Evolutionary conservation across 2,888 invertebrate species (phyloP), one percentile per base, ranked within the genome.

Genomic region (Protonemura montana): DNA sequence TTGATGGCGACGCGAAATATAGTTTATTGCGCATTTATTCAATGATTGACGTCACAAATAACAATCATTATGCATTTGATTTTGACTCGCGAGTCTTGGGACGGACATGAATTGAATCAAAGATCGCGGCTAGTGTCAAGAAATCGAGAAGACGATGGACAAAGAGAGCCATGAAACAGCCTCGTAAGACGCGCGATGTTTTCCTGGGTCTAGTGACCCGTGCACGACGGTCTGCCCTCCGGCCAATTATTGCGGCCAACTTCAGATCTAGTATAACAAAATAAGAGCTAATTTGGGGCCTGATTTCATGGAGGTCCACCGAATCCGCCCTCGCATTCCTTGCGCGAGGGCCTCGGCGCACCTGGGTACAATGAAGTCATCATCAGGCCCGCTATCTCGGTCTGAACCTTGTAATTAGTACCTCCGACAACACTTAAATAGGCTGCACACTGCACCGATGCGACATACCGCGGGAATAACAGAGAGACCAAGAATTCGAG

Each of bases 281-380:
- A 87, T 87, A 84, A 87, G 84, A 87, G 86, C 87, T 87, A 87
- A 87, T 87, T 87, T 86, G 87, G 86, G 87, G 78, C 76, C 86
- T 87, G 87, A 86, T 87, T 87, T 86, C 86, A 87, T 82, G 87
- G 87, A 86, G 87, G 87, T 87, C 87, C 81, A 82, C 42, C 41
- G 3, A 29, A 29, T 30, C 82, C 82, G 41, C 84, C 86, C 84
- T 42, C 86, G 59, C 86, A 82, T 84, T 83, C 87, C 87, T 2
- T 82, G 82, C 30, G 82, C 82, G 29, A 82, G 25, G 21, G 82
- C 42, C 81, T 30, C 26, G 41, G 7, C 30, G 82, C 82, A 83
- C 90, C 89, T 89, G 88, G 89, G 89, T 89, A 76, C 87, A 87
- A 91, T 91, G 91, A 91, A 91, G 91, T 91, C 91, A 91, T 91